These are phyloP conservation scores for Gobiocypris rarus DNA, from an alignment of 2,113 vertebrate genomes.

Conservation along the genomic window DNA sequence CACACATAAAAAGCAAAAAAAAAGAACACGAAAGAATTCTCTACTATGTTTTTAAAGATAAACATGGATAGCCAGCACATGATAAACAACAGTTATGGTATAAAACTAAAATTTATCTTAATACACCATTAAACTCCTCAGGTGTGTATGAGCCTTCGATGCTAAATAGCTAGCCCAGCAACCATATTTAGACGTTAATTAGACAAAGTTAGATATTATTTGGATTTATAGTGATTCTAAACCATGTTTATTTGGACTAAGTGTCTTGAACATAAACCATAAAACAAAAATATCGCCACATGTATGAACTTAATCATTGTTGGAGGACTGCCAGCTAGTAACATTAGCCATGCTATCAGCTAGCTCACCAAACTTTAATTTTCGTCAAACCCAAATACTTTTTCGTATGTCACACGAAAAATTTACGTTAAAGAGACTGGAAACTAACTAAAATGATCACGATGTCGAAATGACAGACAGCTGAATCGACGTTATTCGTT, in stretches of 20 bases:
- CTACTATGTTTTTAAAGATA: neutral
- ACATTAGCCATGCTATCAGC: conserved; percentile 27
- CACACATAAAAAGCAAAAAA: neutral
- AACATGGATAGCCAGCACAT: neutral
- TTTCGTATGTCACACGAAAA: neutral
- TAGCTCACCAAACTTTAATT: conserved; percentile 36
- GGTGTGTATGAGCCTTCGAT: neutral
- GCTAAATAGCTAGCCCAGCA: conserved; percentile 4
- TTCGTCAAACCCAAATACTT: neutral
- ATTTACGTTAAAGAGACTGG: neutral
- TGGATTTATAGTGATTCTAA: neutral
- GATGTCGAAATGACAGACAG: neutral
- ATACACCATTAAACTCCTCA: conserved; percentile 5
- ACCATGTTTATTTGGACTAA: neutral
- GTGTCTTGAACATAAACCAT: neutral
- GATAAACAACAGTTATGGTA: neutral
- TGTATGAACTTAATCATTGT: conserved; percentile 18
- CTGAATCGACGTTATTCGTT: neutral
- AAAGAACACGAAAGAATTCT: neutral
- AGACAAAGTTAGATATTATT: neutral
- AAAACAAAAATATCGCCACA: neutral
- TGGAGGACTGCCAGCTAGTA: conserved; percentile 33
- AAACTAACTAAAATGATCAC: neutral
- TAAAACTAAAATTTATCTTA: neutral
- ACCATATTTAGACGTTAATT: neutral